Evolutionary conservation across 1,140 invertebrate genomes (phyloP).

Genomic region (Drosophila simulans): DNA sequence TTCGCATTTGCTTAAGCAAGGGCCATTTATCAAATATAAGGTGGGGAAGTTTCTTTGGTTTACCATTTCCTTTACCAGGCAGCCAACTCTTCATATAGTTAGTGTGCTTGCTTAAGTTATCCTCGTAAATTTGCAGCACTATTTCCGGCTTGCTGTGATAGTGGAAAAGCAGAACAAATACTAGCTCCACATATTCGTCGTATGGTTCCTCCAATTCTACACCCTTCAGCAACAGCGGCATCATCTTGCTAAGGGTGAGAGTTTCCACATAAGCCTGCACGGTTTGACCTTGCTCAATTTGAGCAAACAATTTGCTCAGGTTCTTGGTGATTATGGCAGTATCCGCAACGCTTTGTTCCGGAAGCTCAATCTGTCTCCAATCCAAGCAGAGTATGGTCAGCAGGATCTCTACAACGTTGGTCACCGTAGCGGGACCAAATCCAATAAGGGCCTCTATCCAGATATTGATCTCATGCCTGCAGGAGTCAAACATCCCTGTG

Average conservation of each 20-base stretch:
- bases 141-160: slow-evolving; percentile 71
- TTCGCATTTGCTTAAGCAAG: slow-evolving; percentile 40
- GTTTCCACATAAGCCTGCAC: slow-evolving; percentile 80
- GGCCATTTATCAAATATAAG: slow-evolving; percentile 40
- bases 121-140: slow-evolving; percentile 57
- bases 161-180: slow-evolving; percentile 74
- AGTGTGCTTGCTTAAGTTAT: slow-evolving; percentile 29
- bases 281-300: slow-evolving; percentile 76
- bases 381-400: slow-evolving; percentile 57
- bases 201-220: slow-evolving; percentile 58
- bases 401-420: slow-evolving; percentile 62
- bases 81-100: slow-evolving; percentile 68
- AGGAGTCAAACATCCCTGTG: slow-evolving; percentile 87
- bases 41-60: slow-evolving; percentile 21
- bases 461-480: slow-evolving; percentile 87
- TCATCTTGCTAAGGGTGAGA: slow-evolving; percentile 68
- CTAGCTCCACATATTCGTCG: slow-evolving; percentile 70
- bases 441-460: slow-evolving; percentile 86
- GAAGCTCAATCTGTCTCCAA: slow-evolving; percentile 49
- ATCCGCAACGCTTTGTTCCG: slow-evolving; percentile 30
- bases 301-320: slow-evolving; percentile 64
- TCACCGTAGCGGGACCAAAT: slow-evolving; percentile 57
- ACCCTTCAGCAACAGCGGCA: slow-evolving; percentile 71
- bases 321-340: slow-evolving; percentile 49
- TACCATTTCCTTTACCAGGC: neutral